Evolutionary conservation across 1,140 invertebrate species (phyloP).

Genomic region (Drosophila aff.): DNA sequence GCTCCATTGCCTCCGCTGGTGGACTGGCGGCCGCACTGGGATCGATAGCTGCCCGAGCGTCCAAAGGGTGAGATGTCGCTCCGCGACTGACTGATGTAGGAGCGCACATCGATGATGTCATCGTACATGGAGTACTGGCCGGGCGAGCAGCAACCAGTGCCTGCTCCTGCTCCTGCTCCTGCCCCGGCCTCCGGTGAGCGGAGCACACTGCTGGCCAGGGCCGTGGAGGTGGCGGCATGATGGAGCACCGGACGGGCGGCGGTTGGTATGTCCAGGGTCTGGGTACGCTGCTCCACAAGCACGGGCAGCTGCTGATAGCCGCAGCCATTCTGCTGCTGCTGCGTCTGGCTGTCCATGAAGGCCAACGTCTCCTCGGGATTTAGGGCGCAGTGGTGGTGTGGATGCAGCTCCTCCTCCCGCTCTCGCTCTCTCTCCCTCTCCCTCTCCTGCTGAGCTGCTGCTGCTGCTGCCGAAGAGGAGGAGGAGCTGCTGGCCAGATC

Average conservation of each 20-base stretch:
- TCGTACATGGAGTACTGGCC: slow-evolving; percentile 83
- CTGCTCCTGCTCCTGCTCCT: slow-evolving; percentile 9
- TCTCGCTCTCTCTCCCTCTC: slow-evolving; percentile 1
- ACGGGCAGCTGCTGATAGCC: slow-evolving; percentile 88
- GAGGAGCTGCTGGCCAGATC: slow-evolving; percentile 66
- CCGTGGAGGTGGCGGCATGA: slow-evolving; percentile 72
- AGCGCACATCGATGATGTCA: slow-evolving; percentile 89
- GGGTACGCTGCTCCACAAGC: slow-evolving; percentile 86
- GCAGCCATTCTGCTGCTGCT: slow-evolving; percentile 20
- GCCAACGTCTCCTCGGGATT: slow-evolving; percentile 60
- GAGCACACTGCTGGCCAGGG: slow-evolving; percentile 57
- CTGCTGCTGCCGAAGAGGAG: not conserved
- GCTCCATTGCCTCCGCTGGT: slow-evolving; percentile 38
- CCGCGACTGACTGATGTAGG: slow-evolving; percentile 89
- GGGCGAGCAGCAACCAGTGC: slow-evolving; percentile 71
- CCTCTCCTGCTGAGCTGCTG: not conserved
- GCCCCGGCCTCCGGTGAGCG: slow-evolving; percentile 58
- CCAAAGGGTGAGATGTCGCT: slow-evolving; percentile 89
- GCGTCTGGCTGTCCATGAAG: slow-evolving; percentile 68
- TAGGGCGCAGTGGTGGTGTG: not conserved
- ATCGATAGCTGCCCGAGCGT: slow-evolving; percentile 88
- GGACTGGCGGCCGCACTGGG: slow-evolving; percentile 87
- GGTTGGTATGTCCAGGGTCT: slow-evolving; percentile 71
- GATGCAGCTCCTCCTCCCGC: slow-evolving; percentile 30
- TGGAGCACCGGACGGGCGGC: slow-evolving; percentile 62